A percentile compares a stretch with the other conserved stretches of the same genome.
Conservation (phyloP, 2,888 invertebrate species). For the Stenodema calcarata region DNA sequence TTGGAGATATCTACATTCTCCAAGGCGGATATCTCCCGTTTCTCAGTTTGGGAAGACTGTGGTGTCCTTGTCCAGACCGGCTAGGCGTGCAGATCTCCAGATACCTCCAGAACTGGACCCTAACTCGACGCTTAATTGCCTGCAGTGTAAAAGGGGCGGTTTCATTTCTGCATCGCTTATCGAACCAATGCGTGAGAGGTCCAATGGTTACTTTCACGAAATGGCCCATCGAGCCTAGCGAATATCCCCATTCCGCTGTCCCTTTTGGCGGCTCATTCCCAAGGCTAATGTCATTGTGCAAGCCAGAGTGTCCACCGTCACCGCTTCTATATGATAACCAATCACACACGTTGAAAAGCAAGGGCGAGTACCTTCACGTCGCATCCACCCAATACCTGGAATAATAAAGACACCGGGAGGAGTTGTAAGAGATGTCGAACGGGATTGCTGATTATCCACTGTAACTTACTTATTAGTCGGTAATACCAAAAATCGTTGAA, state of each 20-base stretch:
- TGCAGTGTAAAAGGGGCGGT: neutral
- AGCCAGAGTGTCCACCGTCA: neutral
- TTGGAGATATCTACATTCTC: neutral
- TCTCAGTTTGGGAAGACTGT: neutral
- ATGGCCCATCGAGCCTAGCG: neutral
- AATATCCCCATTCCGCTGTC: neutral
- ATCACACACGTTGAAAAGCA: neutral
- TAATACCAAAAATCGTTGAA: no score
- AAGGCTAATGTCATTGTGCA: neutral
- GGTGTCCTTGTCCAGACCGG: neutral
- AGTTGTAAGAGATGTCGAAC: no score
- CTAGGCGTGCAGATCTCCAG: neutral
- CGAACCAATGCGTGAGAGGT: neutral
- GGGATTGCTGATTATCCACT: no score
- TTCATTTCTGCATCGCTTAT: neutral
- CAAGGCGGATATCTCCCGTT: neutral
- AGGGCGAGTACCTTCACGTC: neutral
- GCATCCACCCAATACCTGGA: neutral
- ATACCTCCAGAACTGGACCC: neutral
- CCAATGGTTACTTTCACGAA: neutral
- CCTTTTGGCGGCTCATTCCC: neutral
- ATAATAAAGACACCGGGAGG: no score
- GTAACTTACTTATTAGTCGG: no score
- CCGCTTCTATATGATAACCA: neutral
- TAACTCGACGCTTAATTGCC: neutral